Conservation (phyloP, 2,113 vertebrate species). For the Thomomys bottae region DNA sequence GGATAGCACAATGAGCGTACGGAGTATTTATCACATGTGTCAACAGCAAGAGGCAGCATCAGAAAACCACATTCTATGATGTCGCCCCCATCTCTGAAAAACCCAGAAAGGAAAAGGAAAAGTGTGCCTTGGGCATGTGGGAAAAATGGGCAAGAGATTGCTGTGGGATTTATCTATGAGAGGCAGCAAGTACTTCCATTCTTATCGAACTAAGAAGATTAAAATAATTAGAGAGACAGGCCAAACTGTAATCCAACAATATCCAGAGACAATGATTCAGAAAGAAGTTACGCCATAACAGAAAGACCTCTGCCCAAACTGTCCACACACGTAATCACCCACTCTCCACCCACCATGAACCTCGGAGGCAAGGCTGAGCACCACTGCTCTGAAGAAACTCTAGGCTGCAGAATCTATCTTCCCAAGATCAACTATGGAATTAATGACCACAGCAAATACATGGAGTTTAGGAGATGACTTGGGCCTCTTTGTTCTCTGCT, state of each 20-base stretch:
- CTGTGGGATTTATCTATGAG: background rate
- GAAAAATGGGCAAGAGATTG: background rate
- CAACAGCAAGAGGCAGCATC: background rate
- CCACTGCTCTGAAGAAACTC: background rate
- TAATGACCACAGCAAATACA: background rate
- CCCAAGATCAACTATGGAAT: constrained; percentile 13
- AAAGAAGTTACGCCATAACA: background rate
- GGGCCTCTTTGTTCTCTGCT: background rate
- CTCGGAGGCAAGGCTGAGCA: background rate
- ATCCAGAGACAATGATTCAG: background rate
- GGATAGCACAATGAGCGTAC: background rate
- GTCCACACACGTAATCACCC: background rate
- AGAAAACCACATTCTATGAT: background rate
- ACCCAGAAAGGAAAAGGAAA: background rate
- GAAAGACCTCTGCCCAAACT: background rate
- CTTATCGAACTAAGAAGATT: background rate
- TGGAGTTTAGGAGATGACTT: background rate
- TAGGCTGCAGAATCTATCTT: background rate
- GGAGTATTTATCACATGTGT: background rate
- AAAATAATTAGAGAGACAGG: background rate
- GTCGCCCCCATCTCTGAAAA: background rate
- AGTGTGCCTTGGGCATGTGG: background rate
- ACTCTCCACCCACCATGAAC: background rate
- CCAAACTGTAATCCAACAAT: background rate
- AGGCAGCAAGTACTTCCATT: constrained; percentile 21